Evolutionary conservation across 1,140 invertebrate species (phyloP).

Genomic region (Tetramorium alpestre): DNA sequence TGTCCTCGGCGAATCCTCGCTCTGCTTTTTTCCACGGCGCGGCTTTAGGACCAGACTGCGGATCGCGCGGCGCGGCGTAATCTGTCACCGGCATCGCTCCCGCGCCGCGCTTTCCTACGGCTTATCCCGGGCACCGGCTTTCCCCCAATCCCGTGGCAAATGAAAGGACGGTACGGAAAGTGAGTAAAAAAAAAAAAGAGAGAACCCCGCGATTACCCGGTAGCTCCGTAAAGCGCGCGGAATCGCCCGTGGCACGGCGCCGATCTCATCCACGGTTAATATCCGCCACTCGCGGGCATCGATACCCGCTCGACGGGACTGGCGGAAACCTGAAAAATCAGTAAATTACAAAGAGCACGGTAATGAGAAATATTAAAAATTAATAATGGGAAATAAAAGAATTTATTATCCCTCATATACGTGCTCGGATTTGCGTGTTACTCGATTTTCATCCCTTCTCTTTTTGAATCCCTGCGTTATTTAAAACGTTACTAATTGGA

Average conservation of each 20-base stretch:
- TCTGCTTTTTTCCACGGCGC: constrained; percentile 59
- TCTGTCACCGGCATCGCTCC: constrained; percentile 83
- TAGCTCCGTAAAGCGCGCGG: constrained; percentile 26
- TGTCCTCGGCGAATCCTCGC: constrained; percentile 55
- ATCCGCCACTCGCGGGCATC: constrained; percentile 24
- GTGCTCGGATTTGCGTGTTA: background rate
- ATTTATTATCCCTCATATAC: background rate
- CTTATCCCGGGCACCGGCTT: constrained; percentile 82
- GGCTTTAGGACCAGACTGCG: constrained; percentile 72
- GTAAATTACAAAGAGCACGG: background rate
- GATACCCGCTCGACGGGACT: constrained; percentile 21
- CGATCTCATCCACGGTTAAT: constrained; percentile 52
- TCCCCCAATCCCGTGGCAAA: constrained; percentile 80
- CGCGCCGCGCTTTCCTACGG: constrained; percentile 79
- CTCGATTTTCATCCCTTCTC: background rate
- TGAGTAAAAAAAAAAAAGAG: background rate
- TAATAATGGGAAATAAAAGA: background rate
- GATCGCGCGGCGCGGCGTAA: constrained; percentile 77
- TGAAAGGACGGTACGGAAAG: constrained; percentile 61
- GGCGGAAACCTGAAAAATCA: constrained; percentile 4
- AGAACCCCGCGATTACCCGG: background rate
- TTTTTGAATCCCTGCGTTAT: background rate
- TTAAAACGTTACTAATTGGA: background rate
- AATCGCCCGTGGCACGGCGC: constrained; percentile 11
- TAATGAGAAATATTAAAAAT: constrained; percentile 14